Conservation (phyloP, 2,888 invertebrate species). For the Eupithecia inturbata region DNA sequence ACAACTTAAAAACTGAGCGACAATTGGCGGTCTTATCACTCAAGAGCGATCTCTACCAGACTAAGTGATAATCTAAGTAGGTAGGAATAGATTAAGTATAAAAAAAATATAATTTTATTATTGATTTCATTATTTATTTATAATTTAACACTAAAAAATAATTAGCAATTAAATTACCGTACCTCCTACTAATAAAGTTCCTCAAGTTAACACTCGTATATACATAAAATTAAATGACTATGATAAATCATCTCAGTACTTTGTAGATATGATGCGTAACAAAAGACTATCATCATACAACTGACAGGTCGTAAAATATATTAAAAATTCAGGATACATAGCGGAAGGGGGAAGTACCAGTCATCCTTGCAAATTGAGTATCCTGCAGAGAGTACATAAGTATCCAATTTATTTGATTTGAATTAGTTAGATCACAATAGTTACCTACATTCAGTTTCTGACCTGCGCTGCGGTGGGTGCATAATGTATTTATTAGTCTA, state of each 20-base stretch:
- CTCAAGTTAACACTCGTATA: neutral
- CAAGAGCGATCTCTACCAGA: no score
- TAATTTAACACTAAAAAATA: no score
- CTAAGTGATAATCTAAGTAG: no score
- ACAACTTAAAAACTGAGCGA: no score
- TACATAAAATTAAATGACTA: neutral
- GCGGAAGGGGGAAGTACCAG: slow-evolving; percentile 66
- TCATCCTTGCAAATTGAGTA: slow-evolving; percentile 49
- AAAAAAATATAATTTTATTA: no score
- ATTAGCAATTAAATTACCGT: no score
- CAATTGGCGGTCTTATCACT: no score
- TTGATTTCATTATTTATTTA: no score
- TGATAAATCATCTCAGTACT: neutral
- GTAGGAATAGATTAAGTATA: no score
- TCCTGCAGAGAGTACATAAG: slow-evolving; percentile 57
- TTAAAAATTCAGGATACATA: slow-evolving; percentile 71
- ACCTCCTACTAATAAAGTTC: neutral
- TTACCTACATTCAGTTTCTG: no score
- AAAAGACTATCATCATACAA: slow-evolving; percentile 36
- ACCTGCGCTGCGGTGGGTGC: no score
- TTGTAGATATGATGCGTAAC: slow-evolving; percentile 1
- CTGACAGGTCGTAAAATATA: slow-evolving; percentile 40
- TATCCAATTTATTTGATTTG: slow-evolving; percentile 18
- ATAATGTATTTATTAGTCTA: no score
- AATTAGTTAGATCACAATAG: neutral